Percentiles rank a stretch among this genome's conserved stretches.
Evolutionary conservation across 2,888 invertebrate genomes (phyloP).

Genomic region (Drosophila buzzatii): DNA sequence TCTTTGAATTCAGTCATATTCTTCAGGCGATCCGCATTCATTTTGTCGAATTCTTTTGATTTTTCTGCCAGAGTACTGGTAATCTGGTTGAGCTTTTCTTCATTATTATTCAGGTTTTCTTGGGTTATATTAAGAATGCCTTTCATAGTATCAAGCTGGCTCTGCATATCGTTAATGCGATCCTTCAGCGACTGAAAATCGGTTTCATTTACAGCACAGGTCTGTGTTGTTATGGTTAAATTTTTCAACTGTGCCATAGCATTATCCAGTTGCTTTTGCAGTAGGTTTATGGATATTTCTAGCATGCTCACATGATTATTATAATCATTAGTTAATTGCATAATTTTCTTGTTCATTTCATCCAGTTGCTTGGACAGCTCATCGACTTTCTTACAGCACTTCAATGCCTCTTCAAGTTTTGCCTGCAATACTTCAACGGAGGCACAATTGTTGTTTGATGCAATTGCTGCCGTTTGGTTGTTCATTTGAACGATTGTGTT

Average conservation of each 20-base stretch:
- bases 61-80: not conserved
- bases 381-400: constrained; percentile 31
- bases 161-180: constrained; percentile 6
- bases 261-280: not conserved
- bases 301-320: not conserved
- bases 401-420: not conserved
- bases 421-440: not conserved
- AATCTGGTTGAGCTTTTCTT: not conserved
- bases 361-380: not conserved
- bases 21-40: not conserved
- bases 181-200: not conserved
- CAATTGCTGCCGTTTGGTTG: not conserved
- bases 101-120: not conserved
- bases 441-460: not conserved
- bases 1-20: not conserved
- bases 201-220: not conserved
- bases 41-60: not conserved
- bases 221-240: not conserved
- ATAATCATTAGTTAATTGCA: constrained; percentile 11
- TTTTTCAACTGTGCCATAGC: not conserved
- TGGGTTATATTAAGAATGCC: not conserved
- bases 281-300: not conserved
- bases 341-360: not conserved
- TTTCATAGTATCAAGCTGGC: not conserved
- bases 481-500: not conserved